Percentiles rank a stretch among this genome's conserved stretches.
These are phyloP conservation scores for Dasysyrphus tricinctus DNA, from an alignment of 2,888 invertebrate genomes.

Conservation along the genomic window DNA sequence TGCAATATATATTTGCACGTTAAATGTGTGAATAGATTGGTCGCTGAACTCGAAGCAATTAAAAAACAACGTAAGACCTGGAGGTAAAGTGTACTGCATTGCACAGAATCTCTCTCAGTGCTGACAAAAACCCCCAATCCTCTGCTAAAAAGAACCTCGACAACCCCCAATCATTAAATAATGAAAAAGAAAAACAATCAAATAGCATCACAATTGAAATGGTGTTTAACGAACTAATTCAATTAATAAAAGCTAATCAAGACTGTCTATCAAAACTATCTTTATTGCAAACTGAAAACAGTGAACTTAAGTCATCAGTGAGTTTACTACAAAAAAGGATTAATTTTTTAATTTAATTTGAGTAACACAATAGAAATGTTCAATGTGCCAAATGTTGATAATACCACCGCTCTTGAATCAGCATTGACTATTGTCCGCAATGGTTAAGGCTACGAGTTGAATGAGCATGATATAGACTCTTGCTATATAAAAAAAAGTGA, in stretches of 20 bases:
- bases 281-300: no score
- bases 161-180: no score
- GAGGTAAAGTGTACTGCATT: slow-evolving; percentile 9
- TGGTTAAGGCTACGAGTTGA: no score
- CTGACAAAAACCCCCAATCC: slow-evolving; percentile 9
- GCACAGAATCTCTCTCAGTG: slow-evolving; percentile 22
- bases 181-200: not conserved
- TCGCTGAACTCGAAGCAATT: slow-evolving; percentile 21
- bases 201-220: slow-evolving; percentile 23
- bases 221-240: not conserved
- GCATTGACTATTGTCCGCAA: no score
- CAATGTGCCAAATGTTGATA: no score
- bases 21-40: slow-evolving; percentile 35
- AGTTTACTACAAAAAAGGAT: no score
- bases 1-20: slow-evolving; percentile 27
- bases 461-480: slow-evolving; percentile 30
- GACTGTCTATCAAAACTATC: slow-evolving; percentile 18
- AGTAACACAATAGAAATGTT: no score
- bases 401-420: no score
- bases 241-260: slow-evolving; percentile 19
- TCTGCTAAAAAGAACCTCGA: not conserved
- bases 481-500: slow-evolving; percentile 26
- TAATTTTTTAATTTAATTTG: no score
- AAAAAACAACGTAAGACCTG: slow-evolving; percentile 25
- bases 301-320: no score